Percentiles rank a stretch among this genome's conserved stretches.
Evolutionary conservation across 2,797 vertebrate genomes (phyloP).

Genomic region (Pipistrellus kuhlii): DNA sequence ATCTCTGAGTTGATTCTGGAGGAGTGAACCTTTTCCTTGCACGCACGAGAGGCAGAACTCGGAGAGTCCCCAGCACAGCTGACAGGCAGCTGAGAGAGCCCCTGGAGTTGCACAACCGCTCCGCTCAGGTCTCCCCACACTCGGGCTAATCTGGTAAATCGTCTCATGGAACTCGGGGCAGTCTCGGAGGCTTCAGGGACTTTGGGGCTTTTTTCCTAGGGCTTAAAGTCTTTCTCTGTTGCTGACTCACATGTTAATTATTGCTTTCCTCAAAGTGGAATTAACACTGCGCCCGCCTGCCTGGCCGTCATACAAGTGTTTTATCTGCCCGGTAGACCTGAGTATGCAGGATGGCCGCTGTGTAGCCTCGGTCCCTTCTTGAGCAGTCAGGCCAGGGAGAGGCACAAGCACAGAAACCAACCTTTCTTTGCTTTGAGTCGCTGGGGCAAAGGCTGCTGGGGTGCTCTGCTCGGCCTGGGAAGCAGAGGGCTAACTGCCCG

Average conservation of each 20-base stretch:
- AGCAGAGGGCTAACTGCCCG: conserved; percentile 50
- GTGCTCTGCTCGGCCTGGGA: conserved; percentile 32
- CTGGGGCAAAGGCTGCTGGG: conserved; percentile 41
- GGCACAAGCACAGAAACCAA: conserved; percentile 3
- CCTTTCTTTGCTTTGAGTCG: conserved; percentile 22
- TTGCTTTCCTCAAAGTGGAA: conserved; percentile 61
- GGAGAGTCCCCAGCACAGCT: neutral
- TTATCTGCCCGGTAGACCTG: conserved; percentile 25
- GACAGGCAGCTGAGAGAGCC: neutral
- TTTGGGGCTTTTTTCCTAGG: neutral
- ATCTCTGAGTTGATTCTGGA: neutral
- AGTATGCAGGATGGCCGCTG: fast-evolving
- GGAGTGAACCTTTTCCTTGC: neutral
- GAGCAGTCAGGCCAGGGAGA: neutral
- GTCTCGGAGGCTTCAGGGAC: conserved; percentile 74
- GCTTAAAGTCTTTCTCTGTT: conserved; percentile 69
- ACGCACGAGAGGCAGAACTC: neutral
- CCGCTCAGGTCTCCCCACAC: neutral
- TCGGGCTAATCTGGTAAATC: conserved; percentile 4
- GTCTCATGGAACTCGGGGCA: conserved; percentile 58
- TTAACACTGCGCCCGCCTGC: conserved; percentile 34
- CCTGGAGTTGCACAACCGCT: neutral
- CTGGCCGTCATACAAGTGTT: neutral
- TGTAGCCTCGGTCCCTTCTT: neutral
- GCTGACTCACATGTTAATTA: conserved; percentile 77